Evolutionary conservation across 1,140 invertebrate species (phyloP).

Genomic region (Globodera ellingtonae): DNA sequence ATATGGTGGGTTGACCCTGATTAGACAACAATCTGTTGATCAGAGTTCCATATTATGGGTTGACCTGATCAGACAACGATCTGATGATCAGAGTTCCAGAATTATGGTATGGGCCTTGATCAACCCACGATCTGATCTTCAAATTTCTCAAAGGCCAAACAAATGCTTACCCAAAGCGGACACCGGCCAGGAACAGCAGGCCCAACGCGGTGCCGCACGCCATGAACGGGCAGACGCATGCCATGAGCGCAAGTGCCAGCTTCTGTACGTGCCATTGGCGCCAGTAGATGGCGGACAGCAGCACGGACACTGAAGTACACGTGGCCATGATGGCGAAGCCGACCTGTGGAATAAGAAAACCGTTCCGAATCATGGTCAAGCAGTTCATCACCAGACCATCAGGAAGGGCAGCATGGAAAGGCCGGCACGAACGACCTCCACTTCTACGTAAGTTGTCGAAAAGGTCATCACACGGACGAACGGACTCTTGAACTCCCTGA

Average conservation of each 20-base stretch:
- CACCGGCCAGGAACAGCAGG: conserved; percentile 50
- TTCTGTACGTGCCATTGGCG: conserved; percentile 49
- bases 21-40: too few relatives aligned
- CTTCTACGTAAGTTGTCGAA: conserved; percentile 41
- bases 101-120: too few relatives aligned
- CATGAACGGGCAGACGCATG: conserved; percentile 57
- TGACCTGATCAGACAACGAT: too few relatives aligned
- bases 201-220: conserved; percentile 58
- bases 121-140: neutral
- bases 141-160: neutral
- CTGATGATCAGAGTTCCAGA: too few relatives aligned
- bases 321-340: conserved; percentile 55
- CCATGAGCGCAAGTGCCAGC: conserved; percentile 45
- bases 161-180: conserved; percentile 31
- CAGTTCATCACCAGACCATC: conserved; percentile 11
- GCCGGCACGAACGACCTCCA: conserved; percentile 50
- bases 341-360: conserved; percentile 10
- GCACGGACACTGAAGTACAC: conserved; percentile 46
- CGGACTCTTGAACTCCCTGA: conserved; percentile 35
- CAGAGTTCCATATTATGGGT: too few relatives aligned
- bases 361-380: neutral
- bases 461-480: conserved; percentile 41
- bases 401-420: conserved; percentile 54
- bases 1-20: too few relatives aligned
- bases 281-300: conserved; percentile 51